Evolutionary conservation across 2,888 invertebrate genomes (phyloP).

Genomic region (Spilarctia lutea): DNA sequence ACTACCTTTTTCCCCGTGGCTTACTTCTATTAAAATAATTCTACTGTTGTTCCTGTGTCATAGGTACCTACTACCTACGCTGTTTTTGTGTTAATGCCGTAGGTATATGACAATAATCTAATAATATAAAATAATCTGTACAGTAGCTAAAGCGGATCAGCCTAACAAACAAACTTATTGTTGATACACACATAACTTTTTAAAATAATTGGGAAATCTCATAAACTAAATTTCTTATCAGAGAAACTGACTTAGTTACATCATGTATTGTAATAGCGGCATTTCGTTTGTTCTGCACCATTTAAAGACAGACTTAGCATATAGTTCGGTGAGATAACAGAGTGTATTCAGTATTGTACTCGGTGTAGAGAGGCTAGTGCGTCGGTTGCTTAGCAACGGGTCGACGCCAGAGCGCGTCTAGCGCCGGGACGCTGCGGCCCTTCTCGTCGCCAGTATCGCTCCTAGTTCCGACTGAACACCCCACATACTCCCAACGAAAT

Average conservation of each 20-base stretch:
- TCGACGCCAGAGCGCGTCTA: constrained; percentile 75
- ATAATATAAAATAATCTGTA: neutral
- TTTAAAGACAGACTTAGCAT: constrained; percentile 17
- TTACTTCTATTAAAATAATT: neutral
- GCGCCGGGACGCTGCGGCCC: constrained; percentile 79
- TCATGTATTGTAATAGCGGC: neutral
- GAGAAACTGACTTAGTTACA: neutral
- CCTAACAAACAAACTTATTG: neutral
- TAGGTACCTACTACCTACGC: neutral
- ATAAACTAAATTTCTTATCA: neutral
- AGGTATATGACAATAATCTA: neutral
- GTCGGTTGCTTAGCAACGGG: constrained; percentile 79
- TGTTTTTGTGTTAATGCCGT: neutral
- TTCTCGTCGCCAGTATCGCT: constrained; percentile 70
- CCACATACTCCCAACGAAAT: constrained; percentile 42
- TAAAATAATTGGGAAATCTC: neutral
- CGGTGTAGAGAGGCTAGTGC: constrained; percentile 25
- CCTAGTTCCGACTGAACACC: constrained; percentile 64
- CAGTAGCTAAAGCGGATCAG: neutral
- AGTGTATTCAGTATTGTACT: constrained; percentile 24
- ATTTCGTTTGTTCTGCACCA: constrained; percentile 14
- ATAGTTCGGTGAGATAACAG: constrained; percentile 24
- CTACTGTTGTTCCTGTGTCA: neutral
- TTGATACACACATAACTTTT: constrained; percentile 9
- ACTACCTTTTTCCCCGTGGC: neutral